Percentiles rank a stretch among this genome's conserved stretches.
These are phyloP conservation scores for Microctenopoma stevenorrisi DNA, from an alignment of 2,797 vertebrate genomes.

Conservation along the genomic window DNA sequence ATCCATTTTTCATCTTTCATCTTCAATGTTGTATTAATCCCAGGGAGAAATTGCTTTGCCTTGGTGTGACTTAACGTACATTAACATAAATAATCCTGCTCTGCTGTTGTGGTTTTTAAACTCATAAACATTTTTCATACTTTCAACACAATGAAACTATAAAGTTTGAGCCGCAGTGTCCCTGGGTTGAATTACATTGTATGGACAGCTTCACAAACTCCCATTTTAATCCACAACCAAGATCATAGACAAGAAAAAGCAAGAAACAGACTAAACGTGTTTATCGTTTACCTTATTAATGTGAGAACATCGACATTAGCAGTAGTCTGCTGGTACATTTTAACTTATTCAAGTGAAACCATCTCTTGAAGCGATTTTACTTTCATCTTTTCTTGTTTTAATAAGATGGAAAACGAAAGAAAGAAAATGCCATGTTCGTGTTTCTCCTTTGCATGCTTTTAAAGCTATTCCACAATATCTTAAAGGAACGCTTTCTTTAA, in stretches of 20 bases:
- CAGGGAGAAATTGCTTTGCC: too few relatives aligned
- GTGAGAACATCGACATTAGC: too few relatives aligned
- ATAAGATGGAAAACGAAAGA: not conserved
- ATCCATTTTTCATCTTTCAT: too few relatives aligned
- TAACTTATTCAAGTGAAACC: too few relatives aligned
- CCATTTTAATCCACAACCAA: not conserved
- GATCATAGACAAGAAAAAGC: too few relatives aligned
- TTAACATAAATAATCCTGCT: not conserved
- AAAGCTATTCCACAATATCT: not conserved
- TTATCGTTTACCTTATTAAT: too few relatives aligned
- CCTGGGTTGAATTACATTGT: constrained; percentile 7
- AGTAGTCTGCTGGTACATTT: too few relatives aligned
- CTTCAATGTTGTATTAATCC: too few relatives aligned
- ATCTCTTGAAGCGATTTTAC: too few relatives aligned
- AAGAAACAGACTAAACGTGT: too few relatives aligned
- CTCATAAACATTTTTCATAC: constrained; percentile 23
- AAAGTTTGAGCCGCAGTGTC: not conserved
- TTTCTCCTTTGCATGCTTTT: not conserved
- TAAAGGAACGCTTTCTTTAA: not conserved
- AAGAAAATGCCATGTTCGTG: not conserved
- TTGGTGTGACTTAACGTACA: too few relatives aligned
- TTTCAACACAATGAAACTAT: constrained; percentile 18
- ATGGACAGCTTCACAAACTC: not conserved
- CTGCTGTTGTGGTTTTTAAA: constrained; percentile 38
- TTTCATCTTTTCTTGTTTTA: not conserved